phyloP scores from a whole-genome alignment of 1,140 invertebrate species.

The Portunus trituberculatus region DNA sequence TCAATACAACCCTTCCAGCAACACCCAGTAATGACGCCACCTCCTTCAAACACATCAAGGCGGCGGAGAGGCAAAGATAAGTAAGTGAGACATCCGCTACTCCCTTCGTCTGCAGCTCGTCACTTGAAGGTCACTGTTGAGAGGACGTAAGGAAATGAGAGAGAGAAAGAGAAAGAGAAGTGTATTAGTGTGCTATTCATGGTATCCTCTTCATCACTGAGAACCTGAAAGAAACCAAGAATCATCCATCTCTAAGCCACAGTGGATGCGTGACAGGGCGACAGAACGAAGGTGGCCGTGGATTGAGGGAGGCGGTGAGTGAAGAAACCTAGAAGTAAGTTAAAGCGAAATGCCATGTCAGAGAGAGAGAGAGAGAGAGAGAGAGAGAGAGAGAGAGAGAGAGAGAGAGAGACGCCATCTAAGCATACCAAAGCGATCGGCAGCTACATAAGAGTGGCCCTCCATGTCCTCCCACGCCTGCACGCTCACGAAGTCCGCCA shows the following conservation, averaged over 20 bases:
- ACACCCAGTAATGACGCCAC: no score
- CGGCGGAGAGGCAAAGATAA: no score
- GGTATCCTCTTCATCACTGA: neutral
- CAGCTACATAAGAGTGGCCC: conserved; percentile 44
- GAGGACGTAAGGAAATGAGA: no score
- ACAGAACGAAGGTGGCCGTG: neutral
- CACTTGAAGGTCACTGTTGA: no score
- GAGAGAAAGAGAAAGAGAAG: neutral
- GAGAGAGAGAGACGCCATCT: neutral
- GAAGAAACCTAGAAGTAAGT: neutral
- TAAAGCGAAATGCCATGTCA: neutral
- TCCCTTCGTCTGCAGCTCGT: no score
- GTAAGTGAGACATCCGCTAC: no score
- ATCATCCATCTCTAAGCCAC: no score
- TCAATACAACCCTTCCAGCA: no score
- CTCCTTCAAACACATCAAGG: no score
- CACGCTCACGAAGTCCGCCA: conserved; percentile 78
- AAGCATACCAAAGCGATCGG: conserved; percentile 58
- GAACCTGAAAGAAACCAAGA: neutral
- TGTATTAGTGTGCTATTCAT: no score
- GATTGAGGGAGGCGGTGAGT: neutral
- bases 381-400: conserved; percentile 4
- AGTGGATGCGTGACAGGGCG: neutral
- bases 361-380: conserved; percentile 4
- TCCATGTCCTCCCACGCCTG: conserved; percentile 70